These are phyloP conservation scores for Synergus gifuensis DNA, from an alignment of 2,888 invertebrate species.

Conservation along the genomic window DNA sequence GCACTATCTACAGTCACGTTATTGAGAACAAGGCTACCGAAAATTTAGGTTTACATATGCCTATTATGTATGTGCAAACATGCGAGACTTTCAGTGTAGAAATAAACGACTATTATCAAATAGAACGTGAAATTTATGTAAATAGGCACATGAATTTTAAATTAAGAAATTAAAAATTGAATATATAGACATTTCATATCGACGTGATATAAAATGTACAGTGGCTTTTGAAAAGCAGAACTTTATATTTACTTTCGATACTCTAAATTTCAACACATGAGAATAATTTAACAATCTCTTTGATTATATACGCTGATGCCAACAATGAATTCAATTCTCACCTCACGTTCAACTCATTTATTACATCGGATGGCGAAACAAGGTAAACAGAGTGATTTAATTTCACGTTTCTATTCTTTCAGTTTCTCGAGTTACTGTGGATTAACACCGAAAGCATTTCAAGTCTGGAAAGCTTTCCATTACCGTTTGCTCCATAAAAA, in stretches of 20 bases:
- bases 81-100: slow-evolving; percentile 19
- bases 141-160: neutral
- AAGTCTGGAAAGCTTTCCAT: neutral
- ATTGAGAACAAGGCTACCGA: too few relatives aligned
- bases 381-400: slow-evolving; percentile 38
- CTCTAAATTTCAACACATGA: neutral
- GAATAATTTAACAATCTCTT: slow-evolving; percentile 12
- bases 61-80: slow-evolving; percentile 16
- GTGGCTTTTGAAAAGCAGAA: neutral
- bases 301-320: slow-evolving; percentile 31
- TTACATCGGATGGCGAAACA: slow-evolving; percentile 36
- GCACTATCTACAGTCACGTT: neutral
- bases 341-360: slow-evolving; percentile 24
- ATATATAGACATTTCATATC: too few relatives aligned
- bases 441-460: slow-evolving; percentile 13
- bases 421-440: slow-evolving; percentile 17
- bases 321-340: slow-evolving; percentile 28
- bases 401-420: slow-evolving; percentile 35
- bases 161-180: too few relatives aligned
- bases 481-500: neutral
- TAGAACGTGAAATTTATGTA: slow-evolving; percentile 53
- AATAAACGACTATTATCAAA: slow-evolving; percentile 59
- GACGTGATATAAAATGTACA: neutral
- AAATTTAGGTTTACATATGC: neutral
- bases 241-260: neutral